Base-by-base conservation (phyloP, 2,888 invertebrate species). In the Caenorhabditis uteleia region DNA sequence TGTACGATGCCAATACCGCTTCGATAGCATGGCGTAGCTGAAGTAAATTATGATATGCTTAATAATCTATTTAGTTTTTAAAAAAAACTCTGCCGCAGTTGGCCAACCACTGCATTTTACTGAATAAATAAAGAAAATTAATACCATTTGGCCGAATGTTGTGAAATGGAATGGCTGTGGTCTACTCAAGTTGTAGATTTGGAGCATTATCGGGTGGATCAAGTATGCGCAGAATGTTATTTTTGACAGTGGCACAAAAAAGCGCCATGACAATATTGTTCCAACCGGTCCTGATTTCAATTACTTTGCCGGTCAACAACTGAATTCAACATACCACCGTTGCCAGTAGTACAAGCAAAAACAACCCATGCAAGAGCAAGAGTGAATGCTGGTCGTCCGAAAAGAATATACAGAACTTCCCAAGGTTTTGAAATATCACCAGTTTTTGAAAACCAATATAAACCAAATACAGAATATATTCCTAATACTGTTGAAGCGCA, bases 151-250 rank as follows among this genome's bases (percentile, higher is more conserved):
- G 27, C 74, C 67, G 61, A 82, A 72, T 44, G 82, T 68, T 14
- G 83, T 77, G 54, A 81, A 84, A 59, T 84, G 82, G 70, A 83
- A 80, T 6, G 83, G 77, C 29, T 70, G 74, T 3, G 76, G 79
- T 20, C 83, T 62, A 40, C 75, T 75, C 34, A 77, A 61, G 53
- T 83, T 83, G 65, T 78, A 83, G 26, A 75, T 67, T 29, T 82
- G 80, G 7, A 83, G 67, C 40, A 83, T 62, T 14, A 83, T 75
- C 1, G 83, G 83, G 49, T 83, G 83, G 12, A 84, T 57, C 16
- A 97, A 88, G 86, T 95, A 97, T 29, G 94, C 91, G 84, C 93
- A 92, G 86, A 93, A 97, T 2, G 95, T 93, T 68, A 95, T 88
- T 51, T 94, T 88, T 78, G 93, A 92, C 46, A 97, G 87, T 0